A percentile compares a stretch with the other conserved stretches of the same genome.
These are phyloP conservation scores for Hoplias malabaricus DNA, from an alignment of 2,113 vertebrate genomes.

Conservation along the genomic window DNA sequence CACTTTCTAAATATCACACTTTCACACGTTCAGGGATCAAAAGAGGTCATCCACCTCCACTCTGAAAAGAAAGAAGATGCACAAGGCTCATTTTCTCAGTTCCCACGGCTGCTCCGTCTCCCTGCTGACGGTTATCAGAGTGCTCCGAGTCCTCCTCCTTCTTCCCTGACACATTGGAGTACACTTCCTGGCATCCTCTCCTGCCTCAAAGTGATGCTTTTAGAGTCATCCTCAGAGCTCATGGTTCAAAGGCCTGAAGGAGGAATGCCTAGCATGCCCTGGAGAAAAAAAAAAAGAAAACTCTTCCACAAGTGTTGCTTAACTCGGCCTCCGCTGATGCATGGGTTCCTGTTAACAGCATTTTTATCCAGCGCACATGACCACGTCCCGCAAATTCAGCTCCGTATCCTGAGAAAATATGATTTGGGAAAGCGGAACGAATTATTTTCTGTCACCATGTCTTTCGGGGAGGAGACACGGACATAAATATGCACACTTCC, in stretches of 20 bases:
- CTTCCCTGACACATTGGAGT: conserved; percentile 45
- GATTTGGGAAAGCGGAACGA: conserved; percentile 46
- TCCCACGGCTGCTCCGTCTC: conserved; percentile 46
- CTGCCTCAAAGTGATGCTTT: conserved; percentile 45
- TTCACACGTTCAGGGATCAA: conserved; percentile 15
- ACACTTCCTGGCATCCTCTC: conserved; percentile 42
- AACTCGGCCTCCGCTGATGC: conserved; percentile 35
- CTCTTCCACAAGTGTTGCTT: conserved; percentile 35
- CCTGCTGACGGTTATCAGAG: conserved; percentile 37
- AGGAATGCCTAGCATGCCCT: conserved; percentile 52
- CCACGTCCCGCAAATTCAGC: conserved; percentile 26
- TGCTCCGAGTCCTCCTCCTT: conserved; percentile 9
- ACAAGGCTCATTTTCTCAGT: neutral
- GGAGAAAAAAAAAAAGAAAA: conserved; percentile 28
- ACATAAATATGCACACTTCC: conserved; percentile 49
- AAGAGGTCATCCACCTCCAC: conserved; percentile 18
- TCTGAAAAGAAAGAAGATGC: neutral
- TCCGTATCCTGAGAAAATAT: conserved; percentile 51
- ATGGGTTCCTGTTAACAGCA: conserved; percentile 48
- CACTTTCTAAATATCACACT: conserved; percentile 25
- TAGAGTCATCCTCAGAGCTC: conserved; percentile 43
- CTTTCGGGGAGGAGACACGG: conserved; percentile 46
- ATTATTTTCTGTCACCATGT: conserved; percentile 50
- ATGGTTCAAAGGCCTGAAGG: conserved; percentile 46
- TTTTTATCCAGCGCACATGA: conserved; percentile 32